These are phyloP conservation scores for Ceratitis capitata DNA, from an alignment of 1,140 invertebrate species.

Conservation along the genomic window DNA sequence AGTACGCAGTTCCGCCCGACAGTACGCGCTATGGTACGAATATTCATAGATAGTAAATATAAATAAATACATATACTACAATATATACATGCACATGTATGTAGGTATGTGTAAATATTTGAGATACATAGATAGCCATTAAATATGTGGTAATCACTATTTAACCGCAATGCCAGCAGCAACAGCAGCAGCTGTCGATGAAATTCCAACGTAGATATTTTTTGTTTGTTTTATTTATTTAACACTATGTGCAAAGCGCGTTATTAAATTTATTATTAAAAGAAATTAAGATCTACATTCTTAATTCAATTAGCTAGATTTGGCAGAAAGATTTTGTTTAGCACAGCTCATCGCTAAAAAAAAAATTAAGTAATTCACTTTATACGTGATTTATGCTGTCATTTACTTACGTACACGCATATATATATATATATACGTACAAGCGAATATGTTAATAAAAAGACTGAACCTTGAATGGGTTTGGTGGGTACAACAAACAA, in stretches of 20 bases:
- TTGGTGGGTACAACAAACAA: not conserved
- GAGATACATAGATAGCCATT: not conserved
- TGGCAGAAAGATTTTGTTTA: not conserved
- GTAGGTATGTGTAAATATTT: not conserved
- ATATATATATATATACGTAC: not conserved
- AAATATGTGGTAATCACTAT: not conserved
- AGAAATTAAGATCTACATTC: not conserved
- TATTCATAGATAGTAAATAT: not conserved
- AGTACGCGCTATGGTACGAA: not conserved
- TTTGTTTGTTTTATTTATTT: conserved; percentile 6
- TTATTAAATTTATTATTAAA: not conserved
- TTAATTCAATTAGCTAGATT: not conserved
- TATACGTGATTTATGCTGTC: not conserved
- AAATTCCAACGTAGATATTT: not conserved
- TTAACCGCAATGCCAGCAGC: not conserved
- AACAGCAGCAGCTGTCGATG: not conserved
- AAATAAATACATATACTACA: not conserved
- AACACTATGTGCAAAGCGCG: not conserved
- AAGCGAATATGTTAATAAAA: not conserved
- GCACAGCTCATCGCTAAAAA: not conserved
- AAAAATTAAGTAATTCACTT: not conserved
- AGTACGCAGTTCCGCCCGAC: conserved; percentile 27
- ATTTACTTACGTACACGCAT: not conserved
- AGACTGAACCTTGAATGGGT: not conserved
- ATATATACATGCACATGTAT: no score